A percentile compares a stretch with the other conserved stretches of the same genome.
Conservation (phyloP, 2,113 vertebrate genomes). For the Salvelinus sp. region DNA sequence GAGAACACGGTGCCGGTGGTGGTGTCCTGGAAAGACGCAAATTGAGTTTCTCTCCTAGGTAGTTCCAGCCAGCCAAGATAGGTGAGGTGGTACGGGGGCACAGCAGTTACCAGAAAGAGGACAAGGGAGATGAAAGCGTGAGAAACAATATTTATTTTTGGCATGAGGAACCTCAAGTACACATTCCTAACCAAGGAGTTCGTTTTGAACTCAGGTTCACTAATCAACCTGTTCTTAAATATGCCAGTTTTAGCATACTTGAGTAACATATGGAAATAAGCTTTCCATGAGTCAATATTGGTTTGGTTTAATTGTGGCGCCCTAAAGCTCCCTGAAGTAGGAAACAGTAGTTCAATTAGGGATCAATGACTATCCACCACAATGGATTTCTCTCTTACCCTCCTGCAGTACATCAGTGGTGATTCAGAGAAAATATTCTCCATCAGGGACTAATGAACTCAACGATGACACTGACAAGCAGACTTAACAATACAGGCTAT, state of each 20-base stretch:
- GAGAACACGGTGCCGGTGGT: neutral
- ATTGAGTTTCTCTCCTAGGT: neutral
- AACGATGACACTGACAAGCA: neutral
- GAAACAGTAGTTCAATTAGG: too few relatives aligned
- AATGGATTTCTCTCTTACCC: neutral
- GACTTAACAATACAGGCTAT: neutral
- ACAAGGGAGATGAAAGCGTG: neutral
- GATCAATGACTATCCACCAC: neutral
- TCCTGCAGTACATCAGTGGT: neutral
- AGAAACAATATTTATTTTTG: neutral
- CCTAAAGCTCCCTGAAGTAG: too few relatives aligned
- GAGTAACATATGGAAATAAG: too few relatives aligned
- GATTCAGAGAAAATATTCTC: neutral
- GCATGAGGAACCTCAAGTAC: neutral
- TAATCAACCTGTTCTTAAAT: neutral
- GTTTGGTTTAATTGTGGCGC: too few relatives aligned
- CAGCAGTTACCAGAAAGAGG: neutral
- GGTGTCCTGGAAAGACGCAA: slow-evolving; percentile 13
- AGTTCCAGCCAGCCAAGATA: neutral
- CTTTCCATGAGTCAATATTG: too few relatives aligned
- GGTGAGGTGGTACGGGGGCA: too few relatives aligned
- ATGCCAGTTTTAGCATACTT: neutral
- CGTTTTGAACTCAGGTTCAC: neutral
- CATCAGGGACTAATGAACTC: neutral
- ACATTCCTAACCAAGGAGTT: neutral